These are phyloP conservation scores for Rallus limicola DNA, from an alignment of 2,113 vertebrate species.

Conservation along the genomic window DNA sequence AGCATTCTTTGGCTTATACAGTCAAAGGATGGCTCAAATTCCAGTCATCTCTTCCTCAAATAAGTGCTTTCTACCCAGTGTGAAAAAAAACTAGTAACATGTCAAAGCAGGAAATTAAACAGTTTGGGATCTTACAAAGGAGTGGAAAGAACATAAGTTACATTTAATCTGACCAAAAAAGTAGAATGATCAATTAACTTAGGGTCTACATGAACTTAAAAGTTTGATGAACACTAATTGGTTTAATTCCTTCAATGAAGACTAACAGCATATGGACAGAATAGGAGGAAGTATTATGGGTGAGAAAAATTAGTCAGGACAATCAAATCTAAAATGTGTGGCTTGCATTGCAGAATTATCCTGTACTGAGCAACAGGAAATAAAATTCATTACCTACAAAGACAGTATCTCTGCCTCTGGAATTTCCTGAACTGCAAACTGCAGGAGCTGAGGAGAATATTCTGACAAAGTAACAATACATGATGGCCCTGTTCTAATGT, in stretches of 20 bases:
- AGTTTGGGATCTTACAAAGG: background rate
- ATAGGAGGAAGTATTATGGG: background rate
- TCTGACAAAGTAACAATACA: background rate
- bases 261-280: background rate
- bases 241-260: background rate
- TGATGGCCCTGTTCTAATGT: background rate
- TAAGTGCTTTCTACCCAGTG: background rate
- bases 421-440: conserved; percentile 59
- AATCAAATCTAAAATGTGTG: background rate
- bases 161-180: background rate
- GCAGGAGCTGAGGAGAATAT: background rate
- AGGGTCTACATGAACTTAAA: background rate
- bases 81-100: background rate
- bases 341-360: background rate
- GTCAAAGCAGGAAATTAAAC: background rate
- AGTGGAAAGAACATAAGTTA: background rate
- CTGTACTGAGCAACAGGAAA: background rate
- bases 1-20: background rate
- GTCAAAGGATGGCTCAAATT: background rate
- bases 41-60: background rate
- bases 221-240: background rate
- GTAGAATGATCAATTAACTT: background rate
- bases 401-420: conserved; percentile 31
- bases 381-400: conserved; percentile 48
- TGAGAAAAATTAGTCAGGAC: conserved; percentile 19